These are phyloP conservation scores for Aphrophora alni DNA, from an alignment of 2,888 invertebrate genomes.

Conservation along the genomic window DNA sequence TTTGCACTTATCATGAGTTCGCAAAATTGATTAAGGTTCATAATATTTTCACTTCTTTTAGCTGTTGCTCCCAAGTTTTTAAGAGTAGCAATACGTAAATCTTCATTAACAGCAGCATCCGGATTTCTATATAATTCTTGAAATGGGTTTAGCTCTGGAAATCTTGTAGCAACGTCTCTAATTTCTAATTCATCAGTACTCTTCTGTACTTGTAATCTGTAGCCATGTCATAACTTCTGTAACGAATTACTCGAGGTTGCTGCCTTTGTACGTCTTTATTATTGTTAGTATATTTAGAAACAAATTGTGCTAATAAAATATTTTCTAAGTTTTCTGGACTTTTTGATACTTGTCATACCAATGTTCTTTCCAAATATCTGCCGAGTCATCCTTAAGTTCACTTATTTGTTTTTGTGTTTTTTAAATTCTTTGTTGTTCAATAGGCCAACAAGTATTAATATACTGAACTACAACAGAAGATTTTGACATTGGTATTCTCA, in stretches of 20 bases:
- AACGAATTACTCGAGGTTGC: neutral
- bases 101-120: neutral
- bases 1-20: neutral
- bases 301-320: conserved; percentile 10
- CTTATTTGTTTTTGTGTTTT: conserved; percentile 52
- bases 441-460: conserved; percentile 53
- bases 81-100: too few relatives aligned
- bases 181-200: neutral
- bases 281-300: neutral
- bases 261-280: neutral
- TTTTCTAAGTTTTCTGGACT: too few relatives aligned
- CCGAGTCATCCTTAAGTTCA: conserved; percentile 49
- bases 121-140: neutral
- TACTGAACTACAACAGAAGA: conserved; percentile 50
- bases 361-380: conserved; percentile 53
- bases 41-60: too few relatives aligned
- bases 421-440: conserved; percentile 42
- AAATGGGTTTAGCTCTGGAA: neutral
- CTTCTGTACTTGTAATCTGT: too few relatives aligned
- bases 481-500: conserved; percentile 57
- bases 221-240: too few relatives aligned
- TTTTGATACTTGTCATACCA: conserved; percentile 44
- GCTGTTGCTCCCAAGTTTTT: too few relatives aligned
- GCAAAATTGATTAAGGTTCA: neutral
- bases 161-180: neutral